Conservation (phyloP, 2,113 vertebrate genomes). For the Rhynchomys soricoides region DNA sequence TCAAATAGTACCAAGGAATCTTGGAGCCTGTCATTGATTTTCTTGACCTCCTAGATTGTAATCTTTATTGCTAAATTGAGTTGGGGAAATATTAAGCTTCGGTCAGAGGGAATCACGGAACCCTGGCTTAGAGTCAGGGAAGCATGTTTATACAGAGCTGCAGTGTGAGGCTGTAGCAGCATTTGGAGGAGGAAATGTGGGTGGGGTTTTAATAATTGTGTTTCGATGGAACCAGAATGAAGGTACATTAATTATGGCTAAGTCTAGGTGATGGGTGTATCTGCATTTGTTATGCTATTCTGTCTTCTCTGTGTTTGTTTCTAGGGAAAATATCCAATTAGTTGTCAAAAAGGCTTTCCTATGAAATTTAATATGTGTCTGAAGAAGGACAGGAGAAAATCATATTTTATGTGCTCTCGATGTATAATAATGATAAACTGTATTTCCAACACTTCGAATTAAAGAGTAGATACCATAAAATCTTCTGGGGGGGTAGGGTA, state of each 20-base stretch:
- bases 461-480: neutral
- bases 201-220: neutral
- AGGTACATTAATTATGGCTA: neutral
- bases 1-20: constrained; percentile 39
- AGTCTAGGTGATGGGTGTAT: neutral
- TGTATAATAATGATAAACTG: neutral
- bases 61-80: constrained; percentile 45
- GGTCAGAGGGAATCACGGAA: neutral
- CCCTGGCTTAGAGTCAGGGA: neutral
- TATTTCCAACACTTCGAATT: constrained; percentile 38
- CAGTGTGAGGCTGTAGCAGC: neutral
- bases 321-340: constrained; percentile 15
- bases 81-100: constrained; percentile 44
- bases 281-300: neutral
- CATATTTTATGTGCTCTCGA: neutral
- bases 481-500: neutral
- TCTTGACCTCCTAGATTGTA: constrained; percentile 52
- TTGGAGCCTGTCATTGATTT: constrained; percentile 32
- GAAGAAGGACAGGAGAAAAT: neutral
- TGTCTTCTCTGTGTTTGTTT: constrained; percentile 44
- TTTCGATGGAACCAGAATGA: neutral
- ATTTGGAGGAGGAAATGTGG: neutral
- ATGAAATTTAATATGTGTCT: constrained; percentile 13
- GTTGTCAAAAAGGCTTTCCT: constrained; percentile 23
- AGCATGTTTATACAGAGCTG: neutral